Conservation (phyloP, 2,113 vertebrate genomes). For the Capreolus pygargus region DNA sequence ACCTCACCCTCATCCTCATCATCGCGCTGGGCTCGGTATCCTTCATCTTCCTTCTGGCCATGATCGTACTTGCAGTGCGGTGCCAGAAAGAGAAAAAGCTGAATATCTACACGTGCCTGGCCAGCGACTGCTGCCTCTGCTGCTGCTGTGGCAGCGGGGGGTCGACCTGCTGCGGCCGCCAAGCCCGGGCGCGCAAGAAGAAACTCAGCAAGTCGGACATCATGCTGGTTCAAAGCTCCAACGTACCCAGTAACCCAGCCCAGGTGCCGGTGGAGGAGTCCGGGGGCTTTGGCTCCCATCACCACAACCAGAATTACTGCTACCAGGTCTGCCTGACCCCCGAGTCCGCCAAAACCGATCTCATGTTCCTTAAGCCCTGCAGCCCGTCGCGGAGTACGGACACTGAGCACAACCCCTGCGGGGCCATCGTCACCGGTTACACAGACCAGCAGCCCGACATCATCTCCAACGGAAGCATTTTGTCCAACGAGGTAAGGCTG, state of each 20-base stretch:
- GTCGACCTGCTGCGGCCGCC: constrained; percentile 91
- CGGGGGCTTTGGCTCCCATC: constrained; percentile 92
- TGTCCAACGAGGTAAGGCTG: constrained; percentile 94
- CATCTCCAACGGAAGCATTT: constrained; percentile 96
- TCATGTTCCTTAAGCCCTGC: constrained; percentile 98
- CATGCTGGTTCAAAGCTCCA: constrained; percentile 95
- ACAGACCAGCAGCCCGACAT: constrained; percentile 97
- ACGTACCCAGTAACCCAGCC: constrained; percentile 85
- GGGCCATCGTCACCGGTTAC: constrained; percentile 92
- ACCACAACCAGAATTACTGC: constrained; percentile 97
- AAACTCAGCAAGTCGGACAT: constrained; percentile 99
- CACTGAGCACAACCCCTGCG: constrained; percentile 93
- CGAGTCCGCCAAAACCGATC: constrained; percentile 97
- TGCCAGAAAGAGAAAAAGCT: constrained; percentile 98
- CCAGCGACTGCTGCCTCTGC: constrained; percentile 91
- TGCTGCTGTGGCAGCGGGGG: constrained; percentile 88
- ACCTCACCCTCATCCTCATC: constrained; percentile 96
- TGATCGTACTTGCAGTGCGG: constrained; percentile 95
- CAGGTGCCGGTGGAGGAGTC: constrained; percentile 79
- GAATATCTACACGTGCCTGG: constrained; percentile 92
- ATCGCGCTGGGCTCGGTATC: constrained; percentile 95
- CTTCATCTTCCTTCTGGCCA: constrained; percentile 95
- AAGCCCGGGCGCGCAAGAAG: constrained; percentile 93
- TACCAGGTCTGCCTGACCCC: constrained; percentile 99
- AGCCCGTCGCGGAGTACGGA: constrained; percentile 93